Evolutionary conservation across 2,888 invertebrate species (phyloP).

Genomic region (Oxycera nigricornis): DNA sequence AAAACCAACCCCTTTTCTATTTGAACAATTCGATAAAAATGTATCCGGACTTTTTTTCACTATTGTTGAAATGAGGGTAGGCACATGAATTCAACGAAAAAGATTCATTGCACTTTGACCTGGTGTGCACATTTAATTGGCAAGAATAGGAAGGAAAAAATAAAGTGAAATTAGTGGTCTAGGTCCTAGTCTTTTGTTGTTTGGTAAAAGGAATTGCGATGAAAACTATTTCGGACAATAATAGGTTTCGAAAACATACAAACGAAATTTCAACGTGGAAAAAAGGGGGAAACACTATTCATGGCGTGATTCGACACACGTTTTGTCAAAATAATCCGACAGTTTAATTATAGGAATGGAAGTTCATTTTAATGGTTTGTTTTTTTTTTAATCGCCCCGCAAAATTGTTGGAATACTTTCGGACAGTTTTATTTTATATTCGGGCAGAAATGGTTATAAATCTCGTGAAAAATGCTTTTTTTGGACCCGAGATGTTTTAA

Average conservation of each 20-base stretch:
- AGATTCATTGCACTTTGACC: not conserved
- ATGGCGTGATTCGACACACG: slow-evolving; percentile 23
- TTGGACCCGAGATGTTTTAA: no score
- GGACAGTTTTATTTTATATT: no score
- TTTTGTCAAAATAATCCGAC: slow-evolving; percentile 40
- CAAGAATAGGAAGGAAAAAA: no score
- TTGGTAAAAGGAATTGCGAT: not conserved
- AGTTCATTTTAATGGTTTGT: not conserved
- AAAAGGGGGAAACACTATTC: slow-evolving; percentile 1
- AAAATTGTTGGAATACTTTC: no score
- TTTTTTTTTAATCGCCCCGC: no score
- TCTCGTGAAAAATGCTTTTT: no score
- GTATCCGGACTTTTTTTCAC: not conserved
- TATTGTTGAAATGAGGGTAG: not conserved
- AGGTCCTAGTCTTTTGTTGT: not conserved
- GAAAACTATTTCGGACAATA: slow-evolving; percentile 9
- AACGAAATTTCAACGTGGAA: not conserved
- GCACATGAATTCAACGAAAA: not conserved
- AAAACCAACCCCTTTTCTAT: slow-evolving; percentile 25
- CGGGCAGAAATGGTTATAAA: no score
- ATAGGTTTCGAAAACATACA: not conserved
- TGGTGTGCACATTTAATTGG: not conserved
- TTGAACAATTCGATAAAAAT: not conserved
- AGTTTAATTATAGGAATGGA: slow-evolving; percentile 24
- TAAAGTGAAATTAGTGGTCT: slow-evolving; percentile 23